Evolutionary conservation across 2,888 invertebrate species (phyloP).

Genomic region (Malachius bipustulatus): DNA sequence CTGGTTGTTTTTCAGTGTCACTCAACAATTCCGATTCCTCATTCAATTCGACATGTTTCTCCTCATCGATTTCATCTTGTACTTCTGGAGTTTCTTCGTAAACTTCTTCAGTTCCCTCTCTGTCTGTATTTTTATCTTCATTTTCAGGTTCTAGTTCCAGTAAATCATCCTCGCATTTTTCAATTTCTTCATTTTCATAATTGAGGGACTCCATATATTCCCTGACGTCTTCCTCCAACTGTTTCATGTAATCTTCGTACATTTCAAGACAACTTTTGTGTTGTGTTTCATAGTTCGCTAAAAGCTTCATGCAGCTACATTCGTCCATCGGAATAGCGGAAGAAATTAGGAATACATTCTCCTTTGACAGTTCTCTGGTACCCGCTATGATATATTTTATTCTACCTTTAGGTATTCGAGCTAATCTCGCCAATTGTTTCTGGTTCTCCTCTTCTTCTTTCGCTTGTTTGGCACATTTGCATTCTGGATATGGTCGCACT

Average conservation of each 20-base stretch:
- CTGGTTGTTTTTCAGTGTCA: too few species aligned
- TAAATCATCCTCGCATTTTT: too few species aligned
- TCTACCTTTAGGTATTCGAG: conserved; percentile 5
- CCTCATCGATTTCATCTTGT: neutral
- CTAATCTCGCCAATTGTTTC: neutral
- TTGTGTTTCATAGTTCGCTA: conserved; percentile 8
- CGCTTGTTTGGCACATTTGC: conserved; percentile 6
- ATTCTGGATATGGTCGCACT: conserved; percentile 5
- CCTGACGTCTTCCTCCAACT: conserved; percentile 15
- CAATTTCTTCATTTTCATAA: too few species aligned
- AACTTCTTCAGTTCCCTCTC: conserved; percentile 1
- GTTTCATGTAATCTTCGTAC: conserved; percentile 16
- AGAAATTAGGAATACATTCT: conserved; percentile 22
- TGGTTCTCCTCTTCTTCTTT: conserved; percentile 4
- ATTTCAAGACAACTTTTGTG: conserved; percentile 12
- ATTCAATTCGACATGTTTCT: neutral
- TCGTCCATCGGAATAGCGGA: conserved; percentile 18
- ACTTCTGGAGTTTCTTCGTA: conserved; percentile 4
- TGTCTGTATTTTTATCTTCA: conserved; percentile 5
- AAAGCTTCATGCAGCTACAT: conserved; percentile 22
- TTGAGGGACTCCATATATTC: conserved; percentile 13
- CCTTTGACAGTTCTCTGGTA: conserved; percentile 20
- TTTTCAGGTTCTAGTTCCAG: neutral
- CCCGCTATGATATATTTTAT: conserved; percentile 17
- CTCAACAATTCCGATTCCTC: too few species aligned